Evolutionary conservation across 2,888 invertebrate species (phyloP).

Genomic region (Mythimna albipuncta): DNA sequence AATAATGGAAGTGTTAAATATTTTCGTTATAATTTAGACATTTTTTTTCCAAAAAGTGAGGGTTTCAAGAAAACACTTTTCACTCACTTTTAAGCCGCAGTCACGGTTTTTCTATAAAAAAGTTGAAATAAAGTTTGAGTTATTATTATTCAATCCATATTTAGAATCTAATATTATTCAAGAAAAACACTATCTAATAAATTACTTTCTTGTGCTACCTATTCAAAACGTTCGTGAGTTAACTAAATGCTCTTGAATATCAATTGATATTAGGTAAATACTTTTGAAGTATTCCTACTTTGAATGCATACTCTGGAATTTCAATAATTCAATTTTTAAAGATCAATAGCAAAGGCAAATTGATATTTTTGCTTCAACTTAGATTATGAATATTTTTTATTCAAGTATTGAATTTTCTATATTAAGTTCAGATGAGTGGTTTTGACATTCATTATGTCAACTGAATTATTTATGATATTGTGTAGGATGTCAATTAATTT

Average conservation of each 20-base stretch:
- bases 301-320: neutral
- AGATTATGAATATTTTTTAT: neutral
- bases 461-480: neutral
- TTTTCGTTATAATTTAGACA: too few species aligned
- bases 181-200: neutral
- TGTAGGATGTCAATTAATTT: neutral
- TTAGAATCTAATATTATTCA: neutral
- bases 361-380: neutral
- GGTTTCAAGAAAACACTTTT: too few species aligned
- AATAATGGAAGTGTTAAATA: too few species aligned
- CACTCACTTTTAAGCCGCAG: too few species aligned
- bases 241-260: neutral
- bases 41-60: too few species aligned
- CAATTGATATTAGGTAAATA: constrained; percentile 1
- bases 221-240: neutral
- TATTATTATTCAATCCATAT: too few species aligned
- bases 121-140: neutral
- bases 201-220: neutral
- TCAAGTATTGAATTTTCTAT: neutral
- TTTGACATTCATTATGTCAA: neutral
- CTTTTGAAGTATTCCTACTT: neutral
- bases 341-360: neutral
- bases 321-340: neutral
- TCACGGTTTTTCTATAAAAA: too few species aligned
- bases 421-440: neutral